Percentiles rank a stretch among this genome's conserved stretches.
phyloP scores from a whole-genome alignment of 2,888 invertebrate genomes.

The Heliconius ethilla region DNA sequence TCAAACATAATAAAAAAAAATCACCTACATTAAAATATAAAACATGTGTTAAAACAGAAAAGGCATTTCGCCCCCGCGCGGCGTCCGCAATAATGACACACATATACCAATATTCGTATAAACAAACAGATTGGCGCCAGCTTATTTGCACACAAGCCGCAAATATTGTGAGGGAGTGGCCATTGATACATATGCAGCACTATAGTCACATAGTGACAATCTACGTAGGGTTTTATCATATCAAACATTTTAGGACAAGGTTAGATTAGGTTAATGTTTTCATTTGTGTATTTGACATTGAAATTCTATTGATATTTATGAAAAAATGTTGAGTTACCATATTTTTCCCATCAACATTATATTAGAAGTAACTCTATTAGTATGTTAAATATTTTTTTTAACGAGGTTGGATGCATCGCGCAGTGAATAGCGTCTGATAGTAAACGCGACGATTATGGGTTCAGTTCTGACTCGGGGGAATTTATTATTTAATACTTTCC shows the following conservation, averaged over 20 bases:
- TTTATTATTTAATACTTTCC: too few relatives aligned
- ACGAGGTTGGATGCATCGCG: too few relatives aligned
- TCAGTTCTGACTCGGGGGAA: too few relatives aligned
- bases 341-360: neutral
- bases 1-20: constrained; percentile 1
- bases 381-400: too few relatives aligned
- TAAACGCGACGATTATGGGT: too few relatives aligned
- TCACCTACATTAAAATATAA: neutral
- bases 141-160: constrained; percentile 35
- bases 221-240: constrained; percentile 6
- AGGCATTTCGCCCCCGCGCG: neutral
- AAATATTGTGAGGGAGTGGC: constrained; percentile 37
- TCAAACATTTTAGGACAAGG: constrained; percentile 3
- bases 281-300: neutral
- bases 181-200: neutral
- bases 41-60: neutral
- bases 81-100: constrained; percentile 30
- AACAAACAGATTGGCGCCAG: constrained; percentile 41
- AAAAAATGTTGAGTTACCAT: neutral
- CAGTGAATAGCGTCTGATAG: too few relatives aligned
- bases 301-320: neutral
- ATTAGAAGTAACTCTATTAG: too few relatives aligned
- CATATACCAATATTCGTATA: neutral
- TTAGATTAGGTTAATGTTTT: constrained; percentile 16
- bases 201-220: neutral